A percentile compares a stretch with the other conserved stretches of the same genome.
phyloP scores from a whole-genome alignment of 2,888 invertebrate species.

The Tricholauxania praeusta region DNA sequence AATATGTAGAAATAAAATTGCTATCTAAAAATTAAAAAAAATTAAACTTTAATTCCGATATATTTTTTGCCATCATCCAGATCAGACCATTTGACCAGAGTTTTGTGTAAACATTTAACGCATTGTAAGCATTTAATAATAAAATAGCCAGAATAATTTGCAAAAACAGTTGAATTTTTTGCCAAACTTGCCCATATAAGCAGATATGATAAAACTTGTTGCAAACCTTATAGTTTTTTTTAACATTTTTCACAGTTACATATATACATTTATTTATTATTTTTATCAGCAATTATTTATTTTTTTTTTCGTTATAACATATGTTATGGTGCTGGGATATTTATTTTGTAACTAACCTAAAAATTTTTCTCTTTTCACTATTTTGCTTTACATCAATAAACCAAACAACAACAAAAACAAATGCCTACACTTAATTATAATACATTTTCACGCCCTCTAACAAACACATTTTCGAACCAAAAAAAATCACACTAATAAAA shows the following conservation, averaged over 20 bases:
- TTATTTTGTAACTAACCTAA: constrained; percentile 29
- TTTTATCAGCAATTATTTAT: neutral
- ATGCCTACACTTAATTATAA: constrained; percentile 2
- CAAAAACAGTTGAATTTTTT: too few species aligned
- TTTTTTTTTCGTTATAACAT: constrained; percentile 2
- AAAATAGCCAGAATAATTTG: too few species aligned
- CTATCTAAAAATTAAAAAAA: too few species aligned
- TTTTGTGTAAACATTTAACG: too few species aligned
- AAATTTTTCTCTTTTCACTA: constrained; percentile 21
- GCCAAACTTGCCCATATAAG: too few species aligned
- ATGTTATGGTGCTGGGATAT: constrained; percentile 29
- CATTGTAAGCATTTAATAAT: too few species aligned
- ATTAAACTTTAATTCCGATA: too few species aligned
- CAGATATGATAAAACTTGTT: constrained; percentile 23
- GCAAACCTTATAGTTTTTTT: constrained; percentile 29
- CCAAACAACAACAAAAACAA: constrained; percentile 14
- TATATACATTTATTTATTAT: constrained; percentile 6
- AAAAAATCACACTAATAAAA: constrained; percentile 2
- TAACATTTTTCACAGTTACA: constrained; percentile 22
- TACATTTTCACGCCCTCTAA: neutral
- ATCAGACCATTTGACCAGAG: too few species aligned
- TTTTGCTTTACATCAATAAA: constrained; percentile 14
- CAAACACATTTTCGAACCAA: constrained; percentile 7
- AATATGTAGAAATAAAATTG: too few species aligned
- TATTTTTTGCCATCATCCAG: too few species aligned